phyloP scores from a whole-genome alignment of 23 tunicate genomes.

The Styela clava region DNA sequence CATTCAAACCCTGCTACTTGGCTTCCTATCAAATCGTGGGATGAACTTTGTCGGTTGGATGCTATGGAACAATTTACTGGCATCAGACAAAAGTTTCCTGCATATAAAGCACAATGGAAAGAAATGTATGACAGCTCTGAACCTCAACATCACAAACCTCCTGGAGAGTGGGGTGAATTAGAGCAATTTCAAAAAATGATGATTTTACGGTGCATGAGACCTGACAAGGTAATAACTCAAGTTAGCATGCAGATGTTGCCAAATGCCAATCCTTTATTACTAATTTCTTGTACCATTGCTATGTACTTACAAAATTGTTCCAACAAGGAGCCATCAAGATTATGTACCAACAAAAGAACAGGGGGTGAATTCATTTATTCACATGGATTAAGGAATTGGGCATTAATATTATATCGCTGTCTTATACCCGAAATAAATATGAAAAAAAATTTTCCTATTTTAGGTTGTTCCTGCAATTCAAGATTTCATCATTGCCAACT shows the following conservation, averaged over 20 bases:
- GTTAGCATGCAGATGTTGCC: too few species aligned
- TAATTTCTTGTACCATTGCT: neutral
- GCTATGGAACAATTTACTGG: slow-evolving; percentile 65
- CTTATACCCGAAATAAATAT: too few species aligned
- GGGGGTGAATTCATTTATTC: too few species aligned
- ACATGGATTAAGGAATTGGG: too few species aligned
- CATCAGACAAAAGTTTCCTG: slow-evolving; percentile 78
- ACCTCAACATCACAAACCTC: slow-evolving; percentile 85
- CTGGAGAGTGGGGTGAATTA: slow-evolving; percentile 74
- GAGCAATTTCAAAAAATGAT: slow-evolving; percentile 83
- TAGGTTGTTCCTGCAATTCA: slow-evolving; percentile 90
- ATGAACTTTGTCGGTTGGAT: slow-evolving; percentile 92
- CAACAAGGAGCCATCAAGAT: too few species aligned
- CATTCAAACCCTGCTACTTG: slow-evolving; percentile 94
- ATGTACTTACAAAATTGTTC: neutral
- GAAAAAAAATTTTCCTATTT: too few species aligned
- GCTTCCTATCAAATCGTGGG: slow-evolving; percentile 98
- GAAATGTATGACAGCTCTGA: slow-evolving; percentile 74
- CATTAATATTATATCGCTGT: too few species aligned
- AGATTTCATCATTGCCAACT: slow-evolving; percentile 77
- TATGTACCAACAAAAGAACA: too few species aligned
- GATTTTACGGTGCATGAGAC: slow-evolving; percentile 90
- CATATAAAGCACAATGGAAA: slow-evolving; percentile 91
- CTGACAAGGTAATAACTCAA: slow-evolving; percentile 93
- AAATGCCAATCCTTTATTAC: neutral